phyloP scores from a whole-genome alignment of 2,797 vertebrate species.

The Odontamblyopus lacepedii region DNA sequence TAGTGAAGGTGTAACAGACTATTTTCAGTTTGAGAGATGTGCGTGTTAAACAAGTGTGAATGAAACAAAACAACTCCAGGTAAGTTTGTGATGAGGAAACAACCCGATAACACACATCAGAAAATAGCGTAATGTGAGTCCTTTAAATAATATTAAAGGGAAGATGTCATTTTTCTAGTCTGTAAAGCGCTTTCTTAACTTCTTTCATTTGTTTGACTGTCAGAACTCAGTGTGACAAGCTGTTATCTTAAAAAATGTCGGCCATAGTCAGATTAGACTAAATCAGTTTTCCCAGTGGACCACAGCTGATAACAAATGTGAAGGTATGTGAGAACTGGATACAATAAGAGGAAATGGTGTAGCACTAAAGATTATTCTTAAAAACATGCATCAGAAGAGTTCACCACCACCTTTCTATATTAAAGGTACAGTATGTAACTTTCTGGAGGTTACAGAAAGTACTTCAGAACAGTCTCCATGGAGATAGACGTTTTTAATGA shows the following conservation, averaged over 20 bases:
- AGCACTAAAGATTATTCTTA: not conserved
- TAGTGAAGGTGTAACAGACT: no score
- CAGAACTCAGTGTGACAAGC: slow-evolving; percentile 19
- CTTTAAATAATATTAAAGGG: not conserved
- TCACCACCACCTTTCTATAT: not conserved
- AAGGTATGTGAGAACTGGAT: slow-evolving; percentile 5
- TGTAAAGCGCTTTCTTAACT: slow-evolving; percentile 5
- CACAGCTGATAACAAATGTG: not conserved
- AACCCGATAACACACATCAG: no score
- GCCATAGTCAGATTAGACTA: not conserved
- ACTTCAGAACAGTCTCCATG: no score
- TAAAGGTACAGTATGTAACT: no score
- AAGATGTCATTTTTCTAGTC: not conserved
- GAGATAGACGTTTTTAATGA: no score
- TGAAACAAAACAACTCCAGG: no score
- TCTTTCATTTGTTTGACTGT: slow-evolving; percentile 15
- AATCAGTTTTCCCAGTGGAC: not conserved
- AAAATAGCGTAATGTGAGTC: no score
- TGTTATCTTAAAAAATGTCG: slow-evolving; percentile 29
- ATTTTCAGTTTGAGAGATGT: no score
- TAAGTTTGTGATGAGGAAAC: no score
- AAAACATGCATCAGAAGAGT: no score
- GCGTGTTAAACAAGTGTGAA: no score
- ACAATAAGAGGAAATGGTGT: not conserved
- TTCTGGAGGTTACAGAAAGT: no score